These are phyloP conservation scores for Macrosiphum euphorbiae DNA, from an alignment of 2,888 invertebrate species.

Conservation along the genomic window DNA sequence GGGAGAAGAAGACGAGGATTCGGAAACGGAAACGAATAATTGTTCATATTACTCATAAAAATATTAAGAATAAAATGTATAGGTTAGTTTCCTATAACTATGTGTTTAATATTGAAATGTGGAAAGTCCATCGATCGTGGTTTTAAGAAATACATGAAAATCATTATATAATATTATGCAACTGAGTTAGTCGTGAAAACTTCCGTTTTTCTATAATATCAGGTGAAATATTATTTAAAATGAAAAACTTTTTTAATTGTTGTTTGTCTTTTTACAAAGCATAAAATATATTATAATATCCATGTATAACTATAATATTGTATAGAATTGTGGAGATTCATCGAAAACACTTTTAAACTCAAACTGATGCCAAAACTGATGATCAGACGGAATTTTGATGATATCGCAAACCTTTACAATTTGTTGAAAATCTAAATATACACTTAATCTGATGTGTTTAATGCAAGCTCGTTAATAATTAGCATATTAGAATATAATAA, in stretches of 20 bases:
- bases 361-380: background rate
- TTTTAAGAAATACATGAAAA: background rate
- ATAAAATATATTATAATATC: background rate
- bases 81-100: background rate
- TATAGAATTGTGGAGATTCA: background rate
- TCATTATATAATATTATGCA: background rate
- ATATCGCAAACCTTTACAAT: background rate
- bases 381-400: background rate
- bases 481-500: slow-evolving; percentile 29
- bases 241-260: background rate
- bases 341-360: background rate
- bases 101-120: background rate
- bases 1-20: slow-evolving; percentile 58
- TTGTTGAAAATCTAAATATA: background rate
- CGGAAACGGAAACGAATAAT: slow-evolving; percentile 57
- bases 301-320: background rate
- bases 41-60: slow-evolving; percentile 61
- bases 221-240: background rate
- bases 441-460: background rate
- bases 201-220: background rate
- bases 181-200: background rate
- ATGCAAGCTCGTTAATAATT: slow-evolving; percentile 9
- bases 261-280: background rate
- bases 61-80: background rate
- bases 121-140: background rate